Percentiles rank a stretch among this genome's conserved stretches.
These are phyloP conservation scores for Lampris megalopsis DNA, from an alignment of 2,113 vertebrate genomes.

Conservation along the genomic window DNA sequence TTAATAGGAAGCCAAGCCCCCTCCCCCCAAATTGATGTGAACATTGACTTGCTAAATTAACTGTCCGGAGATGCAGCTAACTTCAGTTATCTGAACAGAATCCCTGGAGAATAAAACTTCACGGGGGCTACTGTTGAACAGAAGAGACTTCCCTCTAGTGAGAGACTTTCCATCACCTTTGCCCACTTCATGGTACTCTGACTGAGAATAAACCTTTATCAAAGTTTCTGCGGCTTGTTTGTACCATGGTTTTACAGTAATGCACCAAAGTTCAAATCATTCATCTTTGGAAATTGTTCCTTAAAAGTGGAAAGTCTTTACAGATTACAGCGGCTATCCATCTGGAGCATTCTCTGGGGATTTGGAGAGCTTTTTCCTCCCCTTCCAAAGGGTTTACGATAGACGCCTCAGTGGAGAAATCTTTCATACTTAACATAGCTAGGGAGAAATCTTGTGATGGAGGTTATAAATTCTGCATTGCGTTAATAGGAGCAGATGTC, in stretches of 20 bases:
- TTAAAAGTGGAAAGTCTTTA: conserved; percentile 10
- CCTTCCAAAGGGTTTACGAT: conserved; percentile 12
- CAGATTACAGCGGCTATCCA: conserved; percentile 21
- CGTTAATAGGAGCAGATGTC: not conserved
- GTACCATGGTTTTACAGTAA: not conserved
- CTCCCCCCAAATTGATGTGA: not conserved
- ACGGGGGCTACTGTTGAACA: not conserved
- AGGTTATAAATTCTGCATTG: conserved; percentile 6
- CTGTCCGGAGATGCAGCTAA: not conserved
- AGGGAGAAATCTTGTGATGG: conserved; percentile 7
- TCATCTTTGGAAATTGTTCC: conserved; percentile 17
- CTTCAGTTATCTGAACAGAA: not conserved
- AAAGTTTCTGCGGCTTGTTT: not conserved
- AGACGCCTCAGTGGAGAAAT: conserved; percentile 5
- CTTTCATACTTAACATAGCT: conserved; percentile 6
- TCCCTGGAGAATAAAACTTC: too few species aligned
- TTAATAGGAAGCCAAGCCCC: too few species aligned
- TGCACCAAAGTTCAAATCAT: conserved; percentile 1
- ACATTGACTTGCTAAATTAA: not conserved
- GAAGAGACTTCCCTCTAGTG: not conserved
- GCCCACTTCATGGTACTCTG: not conserved
- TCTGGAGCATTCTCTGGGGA: not conserved
- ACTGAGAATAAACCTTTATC: not conserved
- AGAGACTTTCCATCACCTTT: conserved; percentile 1
- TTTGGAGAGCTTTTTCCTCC: conserved; percentile 6